Conservation (phyloP, 2,113 vertebrate species). For the Oncorhynchus nerka region DNA sequence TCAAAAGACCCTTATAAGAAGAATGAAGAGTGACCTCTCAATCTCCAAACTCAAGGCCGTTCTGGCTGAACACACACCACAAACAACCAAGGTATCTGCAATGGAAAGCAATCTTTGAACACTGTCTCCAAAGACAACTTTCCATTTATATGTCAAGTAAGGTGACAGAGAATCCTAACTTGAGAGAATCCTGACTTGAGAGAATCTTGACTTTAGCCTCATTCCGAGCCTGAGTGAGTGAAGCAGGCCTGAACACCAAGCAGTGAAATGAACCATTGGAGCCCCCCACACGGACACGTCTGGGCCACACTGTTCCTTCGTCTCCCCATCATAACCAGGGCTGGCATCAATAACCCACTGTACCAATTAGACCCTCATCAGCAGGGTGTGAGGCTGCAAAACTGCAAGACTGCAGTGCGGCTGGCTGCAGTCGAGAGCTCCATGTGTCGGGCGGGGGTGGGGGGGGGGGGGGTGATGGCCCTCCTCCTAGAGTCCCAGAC, state of each 20-base stretch:
- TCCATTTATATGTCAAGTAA: constrained; percentile 15
- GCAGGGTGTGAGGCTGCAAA: constrained; percentile 44
- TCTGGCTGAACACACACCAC: constrained; percentile 21
- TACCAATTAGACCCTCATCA: constrained; percentile 64
- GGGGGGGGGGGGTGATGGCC: background rate
- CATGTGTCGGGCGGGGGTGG: background rate
- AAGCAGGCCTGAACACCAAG: constrained; percentile 65
- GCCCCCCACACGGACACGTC: constrained; percentile 62
- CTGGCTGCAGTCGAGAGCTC: constrained; percentile 40
- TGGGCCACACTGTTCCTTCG: constrained; percentile 66
- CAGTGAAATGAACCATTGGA: constrained; percentile 69
- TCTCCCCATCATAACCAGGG: constrained; percentile 60
- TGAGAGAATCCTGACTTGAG: no score
- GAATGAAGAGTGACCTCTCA: constrained; percentile 31
- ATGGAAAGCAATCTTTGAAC: constrained; percentile 10
- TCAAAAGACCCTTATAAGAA: constrained; percentile 28
- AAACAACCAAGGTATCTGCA: constrained; percentile 26
- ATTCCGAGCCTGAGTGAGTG: constrained; percentile 17
- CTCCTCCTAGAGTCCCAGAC: no score
- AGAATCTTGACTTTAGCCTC: background rate
- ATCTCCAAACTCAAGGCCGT: constrained; percentile 29
- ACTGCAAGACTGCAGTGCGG: background rate
- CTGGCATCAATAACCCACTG: constrained; percentile 62
- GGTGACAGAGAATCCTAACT: no score
- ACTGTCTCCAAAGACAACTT: constrained; percentile 10